Base-by-base conservation (phyloP, 2,888 invertebrate species). In the Leucoptera coffeella region DNA sequence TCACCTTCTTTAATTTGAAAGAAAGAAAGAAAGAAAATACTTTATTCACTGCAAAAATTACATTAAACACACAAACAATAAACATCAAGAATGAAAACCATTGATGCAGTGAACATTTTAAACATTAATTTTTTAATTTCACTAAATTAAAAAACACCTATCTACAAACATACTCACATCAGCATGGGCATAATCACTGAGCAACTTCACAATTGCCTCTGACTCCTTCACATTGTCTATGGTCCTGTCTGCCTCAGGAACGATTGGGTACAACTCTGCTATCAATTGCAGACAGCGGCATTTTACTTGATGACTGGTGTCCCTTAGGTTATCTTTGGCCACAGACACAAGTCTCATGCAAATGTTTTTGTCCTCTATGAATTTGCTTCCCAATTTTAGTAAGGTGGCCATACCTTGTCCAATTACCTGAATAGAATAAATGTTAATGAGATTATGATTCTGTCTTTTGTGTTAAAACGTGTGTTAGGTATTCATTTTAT, bases 131-230 rank as follows among this genome's bases (percentile, higher is more conserved):
- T n/a, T n/a, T n/a, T n/a, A n/a, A n/a, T n/a, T n/a, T n/a, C n/a
- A 20, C 7, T 9, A 14, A 7, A 7, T 10, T 15, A 14, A 6
- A 8, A 10, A 10, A 25, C 2, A 14, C n/a, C n/a, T n/a, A n/a
- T n/a, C n/a, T n/a, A 6, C 11, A 14, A 7, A 12, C 4, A 22
- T 23, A 23, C 20, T 40, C 40, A 69, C 72, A 77, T 80, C 78
- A 15, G 85, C 81, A 52, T 87, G 80, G 23, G 89, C 86, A 55
- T 90, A 93, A 36, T 85, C 83, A 12, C 83, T 82, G n/a, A 95
- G 75, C 28, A 92, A 67, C 40, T 80, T 78, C 6, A 86, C 67
- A 32, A 80, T 75, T 22, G 74, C 67, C 40, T 79, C 75, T 14
- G 77, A 73, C 34, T 80, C 78, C 1, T 65, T 55, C 8, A 64